Evolutionary conservation across 2,797 vertebrate species (phyloP), one percentile per base, ranked within the genome.

Genomic region (Anniella stebbinsi): DNA sequence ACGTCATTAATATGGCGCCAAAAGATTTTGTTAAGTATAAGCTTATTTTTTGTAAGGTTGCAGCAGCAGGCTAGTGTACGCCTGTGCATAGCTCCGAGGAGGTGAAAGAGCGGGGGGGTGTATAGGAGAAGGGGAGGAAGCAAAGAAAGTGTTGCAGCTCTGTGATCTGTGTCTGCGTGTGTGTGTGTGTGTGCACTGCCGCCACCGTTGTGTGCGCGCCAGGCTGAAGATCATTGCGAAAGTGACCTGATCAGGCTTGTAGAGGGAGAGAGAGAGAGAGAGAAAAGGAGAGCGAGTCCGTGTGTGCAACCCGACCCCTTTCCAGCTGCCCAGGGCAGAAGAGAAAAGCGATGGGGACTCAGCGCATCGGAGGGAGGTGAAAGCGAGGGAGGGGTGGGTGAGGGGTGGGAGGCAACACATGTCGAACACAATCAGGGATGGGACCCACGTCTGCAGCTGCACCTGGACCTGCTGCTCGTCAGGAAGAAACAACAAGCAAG

Each of bases 1-100:
- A 99, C 98, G 99, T 98, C 98, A 99, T 99, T 99, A 98, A 99
- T 98, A 99, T 99, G 98, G 98, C 98, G 98, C 98, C 98, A 99
- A 99, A 99, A 98, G 98, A 98, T 97, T 98, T 93, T 98, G 98
- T 95, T 98, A 98, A 98, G 97, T 97, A 96, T 97, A 97, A 97
- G 97, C 96, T 95, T 96, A 94, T 96, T 96, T 94, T 96, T 91
- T 93, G 95, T 95, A 88, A 91, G 93, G 93, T 93, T 91, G 90
- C 92, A 87, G 92, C 70, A 63, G 93, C 90, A 81, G 86, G 17
- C 91, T 93, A 73, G 51, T 8, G 77, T 87, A 87, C 92, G 97
- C 94, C 94, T 95, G 97, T 96, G 96, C 95, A 12, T 87, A 92
- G 75, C 89, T 92, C 93, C 90, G 88, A 17, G 93, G 57, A 82